Conservation (phyloP, 2,888 invertebrate genomes). For the Athetis lepigone region DNA sequence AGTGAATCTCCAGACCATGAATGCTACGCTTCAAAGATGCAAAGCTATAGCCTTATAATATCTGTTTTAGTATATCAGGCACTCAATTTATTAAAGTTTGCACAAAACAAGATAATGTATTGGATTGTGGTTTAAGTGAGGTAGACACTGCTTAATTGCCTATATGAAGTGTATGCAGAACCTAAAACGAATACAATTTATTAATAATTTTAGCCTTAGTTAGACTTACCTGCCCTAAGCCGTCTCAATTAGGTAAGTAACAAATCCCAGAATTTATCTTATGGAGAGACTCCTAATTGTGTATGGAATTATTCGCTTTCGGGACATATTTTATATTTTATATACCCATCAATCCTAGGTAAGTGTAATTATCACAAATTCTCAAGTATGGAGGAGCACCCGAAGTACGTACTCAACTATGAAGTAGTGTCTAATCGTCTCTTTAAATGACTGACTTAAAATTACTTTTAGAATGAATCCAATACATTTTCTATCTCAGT, state of each 20-base stretch:
- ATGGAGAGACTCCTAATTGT: constrained; percentile 6
- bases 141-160: too few species aligned
- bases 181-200: too few species aligned
- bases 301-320: constrained; percentile 13
- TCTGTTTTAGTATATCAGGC: too few species aligned
- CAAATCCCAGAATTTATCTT: constrained; percentile 10
- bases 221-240: not conserved
- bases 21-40: constrained; percentile 48
- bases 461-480: constrained; percentile 78
- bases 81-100: too few species aligned
- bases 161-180: too few species aligned
- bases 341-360: not conserved
- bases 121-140: too few species aligned
- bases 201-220: too few species aligned
- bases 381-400: constrained; percentile 56
- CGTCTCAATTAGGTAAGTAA: constrained; percentile 13
- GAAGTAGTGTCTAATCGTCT: constrained; percentile 74
- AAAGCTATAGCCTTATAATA: too few species aligned
- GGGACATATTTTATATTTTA: too few species aligned
- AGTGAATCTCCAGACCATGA: constrained; percentile 47
- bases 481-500: constrained; percentile 67
- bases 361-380: constrained; percentile 53
- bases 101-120: too few species aligned
- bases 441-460: constrained; percentile 69
- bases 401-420: constrained; percentile 66